Conservation (phyloP, 1,140 invertebrate species). For the Platyscapa corneri region DNA sequence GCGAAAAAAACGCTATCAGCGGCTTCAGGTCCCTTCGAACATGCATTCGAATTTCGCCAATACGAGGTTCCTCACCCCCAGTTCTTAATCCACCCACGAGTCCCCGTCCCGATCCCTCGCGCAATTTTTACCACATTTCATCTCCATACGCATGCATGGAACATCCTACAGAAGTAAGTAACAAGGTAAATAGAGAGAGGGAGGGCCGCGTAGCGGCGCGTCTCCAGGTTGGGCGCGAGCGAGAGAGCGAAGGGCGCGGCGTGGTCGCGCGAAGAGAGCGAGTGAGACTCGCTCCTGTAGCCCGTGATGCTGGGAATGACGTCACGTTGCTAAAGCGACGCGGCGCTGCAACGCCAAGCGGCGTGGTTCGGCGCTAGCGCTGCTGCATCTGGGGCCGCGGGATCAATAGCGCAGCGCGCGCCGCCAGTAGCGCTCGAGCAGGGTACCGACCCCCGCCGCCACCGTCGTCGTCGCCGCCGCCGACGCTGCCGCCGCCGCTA, state of each 20-base stretch:
- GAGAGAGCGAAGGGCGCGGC: conserved; percentile 16
- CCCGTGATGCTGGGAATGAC: conserved; percentile 42
- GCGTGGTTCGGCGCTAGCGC: conserved; percentile 10
- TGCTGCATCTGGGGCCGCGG: conserved; percentile 67
- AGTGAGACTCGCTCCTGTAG: background rate
- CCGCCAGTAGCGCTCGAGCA: conserved; percentile 26
- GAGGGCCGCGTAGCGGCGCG: background rate
- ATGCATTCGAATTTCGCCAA: conserved; percentile 32
- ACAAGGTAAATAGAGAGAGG: conserved; percentile 45
- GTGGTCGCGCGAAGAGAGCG: background rate
- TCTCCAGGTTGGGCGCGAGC: background rate
- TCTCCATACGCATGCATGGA: conserved; percentile 15
- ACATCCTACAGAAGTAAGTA: conserved; percentile 42
- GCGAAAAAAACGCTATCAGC: background rate
- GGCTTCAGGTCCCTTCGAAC: background rate
- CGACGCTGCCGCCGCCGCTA: conserved; percentile 10
- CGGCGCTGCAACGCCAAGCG: conserved; percentile 66
- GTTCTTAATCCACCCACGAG: background rate
- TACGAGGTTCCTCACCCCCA: background rate
- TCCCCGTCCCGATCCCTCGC: background rate
- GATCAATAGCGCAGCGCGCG: conserved; percentile 71
- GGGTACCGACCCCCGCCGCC: conserved; percentile 6
- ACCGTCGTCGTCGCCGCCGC: conserved; percentile 51
- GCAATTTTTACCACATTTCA: conserved; percentile 38
- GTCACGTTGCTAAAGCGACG: conserved; percentile 72